Percentiles rank a stretch among this genome's conserved stretches.
phyloP scores from a whole-genome alignment of 2,888 invertebrate species.

The Odontocolon sp. region DNA sequence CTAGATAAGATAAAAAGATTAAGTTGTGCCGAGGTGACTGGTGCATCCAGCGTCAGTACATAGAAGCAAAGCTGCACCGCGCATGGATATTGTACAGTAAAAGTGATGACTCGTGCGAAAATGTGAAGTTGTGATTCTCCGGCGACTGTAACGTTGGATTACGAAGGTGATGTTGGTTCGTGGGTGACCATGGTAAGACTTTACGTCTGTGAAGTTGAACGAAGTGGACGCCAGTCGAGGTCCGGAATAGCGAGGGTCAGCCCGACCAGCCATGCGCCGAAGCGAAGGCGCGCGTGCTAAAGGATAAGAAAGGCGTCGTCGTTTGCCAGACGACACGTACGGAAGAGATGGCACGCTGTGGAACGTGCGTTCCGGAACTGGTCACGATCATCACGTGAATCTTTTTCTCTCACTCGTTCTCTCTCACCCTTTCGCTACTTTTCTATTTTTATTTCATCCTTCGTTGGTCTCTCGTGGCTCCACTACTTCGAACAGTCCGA shows the following conservation, averaged over 20 bases:
- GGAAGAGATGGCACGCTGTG: constrained; percentile 39
- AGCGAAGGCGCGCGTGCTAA: constrained; percentile 1
- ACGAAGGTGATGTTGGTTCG: no score
- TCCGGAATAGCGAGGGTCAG: not conserved
- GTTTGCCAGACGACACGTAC: constrained; percentile 43
- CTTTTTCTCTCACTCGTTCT: constrained; percentile 24
- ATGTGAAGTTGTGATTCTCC: no score
- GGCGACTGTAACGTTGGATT: no score
- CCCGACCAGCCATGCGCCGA: not conserved
- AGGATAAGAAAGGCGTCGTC: constrained; percentile 35
- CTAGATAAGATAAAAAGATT: no score
- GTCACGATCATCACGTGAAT: constrained; percentile 48
- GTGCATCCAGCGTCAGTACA: no score
- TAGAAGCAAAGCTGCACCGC: no score
- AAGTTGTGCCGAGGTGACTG: no score
- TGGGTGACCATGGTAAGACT: no score
- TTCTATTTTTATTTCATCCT: constrained; percentile 27
- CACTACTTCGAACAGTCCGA: constrained; percentile 27
- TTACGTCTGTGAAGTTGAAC: no score
- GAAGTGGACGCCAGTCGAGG: not conserved
- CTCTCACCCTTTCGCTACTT: not conserved
- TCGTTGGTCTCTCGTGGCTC: constrained; percentile 12
- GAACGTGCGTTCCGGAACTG: constrained; percentile 44
- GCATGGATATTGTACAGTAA: no score
- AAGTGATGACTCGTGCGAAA: no score